These are phyloP conservation scores for Sphaerodactylus townsendi DNA, from an alignment of 2,113 vertebrate genomes.

Conservation along the genomic window DNA sequence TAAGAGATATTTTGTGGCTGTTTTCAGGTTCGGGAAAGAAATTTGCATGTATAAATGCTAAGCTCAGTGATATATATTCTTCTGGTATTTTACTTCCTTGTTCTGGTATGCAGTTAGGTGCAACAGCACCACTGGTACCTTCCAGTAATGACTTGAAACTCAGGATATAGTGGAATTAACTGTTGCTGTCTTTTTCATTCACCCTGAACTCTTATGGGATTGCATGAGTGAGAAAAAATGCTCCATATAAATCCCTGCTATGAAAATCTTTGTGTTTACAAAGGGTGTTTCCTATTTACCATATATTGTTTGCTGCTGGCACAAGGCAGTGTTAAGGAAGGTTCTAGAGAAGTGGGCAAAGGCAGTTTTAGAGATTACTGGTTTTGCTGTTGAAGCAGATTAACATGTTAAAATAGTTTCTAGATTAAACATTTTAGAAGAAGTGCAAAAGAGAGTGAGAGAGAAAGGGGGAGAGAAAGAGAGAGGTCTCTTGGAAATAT, in stretches of 20 bases:
- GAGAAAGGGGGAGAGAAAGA: neutral
- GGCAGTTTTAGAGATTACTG: conserved; percentile 14
- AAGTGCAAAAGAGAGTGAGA: no score
- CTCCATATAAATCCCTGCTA: conserved; percentile 23
- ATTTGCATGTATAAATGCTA: neutral
- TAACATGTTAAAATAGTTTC: neutral
- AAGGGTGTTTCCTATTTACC: conserved; percentile 11
- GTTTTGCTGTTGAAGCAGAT: conserved; percentile 3
- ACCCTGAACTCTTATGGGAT: conserved; percentile 37
- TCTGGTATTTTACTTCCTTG: neutral
- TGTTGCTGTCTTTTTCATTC: conserved; percentile 7
- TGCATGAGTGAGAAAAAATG: conserved; percentile 30
- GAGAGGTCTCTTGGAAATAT: neutral
- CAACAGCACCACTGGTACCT: neutral
- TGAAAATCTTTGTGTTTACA: conserved; percentile 25
- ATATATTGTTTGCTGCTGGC: neutral
- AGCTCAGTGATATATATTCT: neutral
- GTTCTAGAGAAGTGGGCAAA: neutral
- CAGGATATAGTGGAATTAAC: conserved; percentile 4
- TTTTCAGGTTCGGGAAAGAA: neutral
- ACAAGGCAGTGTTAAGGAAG: neutral
- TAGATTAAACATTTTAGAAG: no score
- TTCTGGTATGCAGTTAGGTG: conserved; percentile 4
- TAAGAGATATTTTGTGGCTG: neutral
- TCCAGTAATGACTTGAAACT: conserved; percentile 14